Evolutionary conservation across 2,113 vertebrate genomes (phyloP), one percentile per base, ranked within the genome.

Genomic region (Leptobrachium leishanense): DNA sequence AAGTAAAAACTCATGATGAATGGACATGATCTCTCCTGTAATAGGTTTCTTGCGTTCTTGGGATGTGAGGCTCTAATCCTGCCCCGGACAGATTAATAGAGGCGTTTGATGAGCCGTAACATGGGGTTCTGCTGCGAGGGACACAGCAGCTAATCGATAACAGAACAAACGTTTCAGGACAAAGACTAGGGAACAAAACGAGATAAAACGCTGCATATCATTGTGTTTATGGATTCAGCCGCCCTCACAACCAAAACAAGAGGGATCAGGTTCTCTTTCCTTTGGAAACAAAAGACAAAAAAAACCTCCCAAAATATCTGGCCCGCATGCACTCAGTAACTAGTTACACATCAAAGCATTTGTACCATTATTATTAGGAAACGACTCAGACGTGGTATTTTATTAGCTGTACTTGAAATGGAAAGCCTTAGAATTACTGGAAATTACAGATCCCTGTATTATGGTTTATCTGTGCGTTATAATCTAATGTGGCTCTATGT

Each of bases 121-220:
- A 0, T 31, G 0, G 53, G 43, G 0, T 75, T 64, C 13, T 8
- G 50, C 50, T 76, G 63, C 62, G 13, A 2, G 43, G 69, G 42
- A 73, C 66, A 53, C n/a, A 68, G 2, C 65, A 50, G 59, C 62
- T 82, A 75, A n/a, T 42, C 79, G 75, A 79, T 40, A 82, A 8
- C 31, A 73, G 54, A 73, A 46, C 50, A 20, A 59, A 77, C 50
- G 72, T 74, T 72, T 55, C 57, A 57, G 72, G 43, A 74, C 41
- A 55, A 40, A 2, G 2, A 55, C 0, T 10, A 0, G 40, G 54
- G 55, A 7, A 68, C 10, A 20, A 1, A 70, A 46, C n/a, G 76
- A 44, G 68, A 59, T 11, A 43, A 31, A 15, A 68, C 12, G 50
- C 41, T 59, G 63, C n/a, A n/a, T n/a, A n/a, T n/a, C n/a, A n/a